Base-by-base conservation (phyloP, 2,113 vertebrate species). In the Todiramphus saurophagus region DNA sequence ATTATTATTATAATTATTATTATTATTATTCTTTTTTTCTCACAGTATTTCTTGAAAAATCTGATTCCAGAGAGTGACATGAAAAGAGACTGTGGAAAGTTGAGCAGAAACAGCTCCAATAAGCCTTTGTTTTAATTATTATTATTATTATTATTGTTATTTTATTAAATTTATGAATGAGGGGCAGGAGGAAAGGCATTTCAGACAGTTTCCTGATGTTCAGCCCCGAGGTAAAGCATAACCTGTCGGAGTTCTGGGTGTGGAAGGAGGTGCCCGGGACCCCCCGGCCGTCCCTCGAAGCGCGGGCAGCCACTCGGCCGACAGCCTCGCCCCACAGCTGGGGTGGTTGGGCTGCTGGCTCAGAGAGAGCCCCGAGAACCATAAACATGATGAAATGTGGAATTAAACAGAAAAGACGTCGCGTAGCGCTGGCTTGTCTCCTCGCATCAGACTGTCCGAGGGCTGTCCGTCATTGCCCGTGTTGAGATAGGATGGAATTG, bases 11-110 rank as follows among this genome's bases (percentile, higher is more conserved):
- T 89, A 1, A 85, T 88, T 24, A 82, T 93, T 3, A 91, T 92
- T 35, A 87, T 88, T 20, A 89, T 96, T 80, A 79, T 95, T 90
- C 70, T 95, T 95, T 85, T 92, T 13, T 91, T 86, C 94, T 97
- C 96, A 97, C 97, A 97, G 97, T 97, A 98, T 97, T 98, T 97
- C 91, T 96, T 88, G 96, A 95, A 95, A 96, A 97, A 96, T 93
- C 93, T 96, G 94, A 97, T 93, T 96, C 93, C 89, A 76, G 93
- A 87, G 90, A 87, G 92, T 90, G 86, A 92, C 93, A 48, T 94
- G 91, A 90, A 96, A 89, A 95, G 83, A 95, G 75, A 92, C 90
- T 94, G 94, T 94, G 91, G 92, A 95, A 94, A 94, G 92, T 67
- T 87, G 93, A 94, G 88, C 83, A 83, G 87, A 93, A 96, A 62